Evolutionary conservation across 2,797 vertebrate genomes (phyloP).

Genomic region (Pseudomugil gertrudae): DNA sequence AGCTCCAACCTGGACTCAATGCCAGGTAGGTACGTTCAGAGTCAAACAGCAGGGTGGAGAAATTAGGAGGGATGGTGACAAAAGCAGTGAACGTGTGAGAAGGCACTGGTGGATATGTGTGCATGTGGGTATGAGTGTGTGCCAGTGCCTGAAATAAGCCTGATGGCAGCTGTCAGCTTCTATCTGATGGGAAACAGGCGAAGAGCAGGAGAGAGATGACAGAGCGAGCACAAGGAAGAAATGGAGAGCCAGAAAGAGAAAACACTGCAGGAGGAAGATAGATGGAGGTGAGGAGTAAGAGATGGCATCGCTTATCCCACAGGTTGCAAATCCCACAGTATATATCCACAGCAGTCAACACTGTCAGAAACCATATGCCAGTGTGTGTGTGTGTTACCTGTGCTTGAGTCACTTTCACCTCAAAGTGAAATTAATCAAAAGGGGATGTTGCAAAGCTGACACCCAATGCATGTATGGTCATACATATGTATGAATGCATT

Average conservation of each 20-base stretch:
- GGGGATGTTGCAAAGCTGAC: constrained; percentile 33
- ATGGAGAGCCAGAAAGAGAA: constrained; percentile 28
- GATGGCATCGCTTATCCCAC: constrained; percentile 53
- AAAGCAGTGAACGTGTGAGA: constrained; percentile 47
- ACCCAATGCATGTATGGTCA: constrained; percentile 29
- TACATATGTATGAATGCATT: constrained; percentile 62
- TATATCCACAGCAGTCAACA: constrained; percentile 37
- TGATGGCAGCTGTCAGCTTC: constrained; percentile 73
- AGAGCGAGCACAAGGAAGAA: constrained; percentile 56
- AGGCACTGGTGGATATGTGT: constrained; percentile 13
- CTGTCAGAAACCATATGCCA: constrained; percentile 40
- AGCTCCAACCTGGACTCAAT: constrained; percentile 47
- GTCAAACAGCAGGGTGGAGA: constrained; percentile 44
- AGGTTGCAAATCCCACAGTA: constrained; percentile 36
- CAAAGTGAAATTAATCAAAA: constrained; percentile 58
- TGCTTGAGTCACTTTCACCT: constrained; percentile 39
- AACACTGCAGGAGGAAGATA: constrained; percentile 32
- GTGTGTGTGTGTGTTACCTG: constrained; percentile 7
- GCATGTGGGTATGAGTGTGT: constrained; percentile 22
- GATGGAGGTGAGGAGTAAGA: constrained; percentile 19
- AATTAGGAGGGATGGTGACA: constrained; percentile 50
- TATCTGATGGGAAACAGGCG: constrained; percentile 59
- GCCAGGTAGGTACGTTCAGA: constrained; percentile 37
- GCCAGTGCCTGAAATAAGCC: constrained; percentile 72
- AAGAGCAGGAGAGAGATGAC: constrained; percentile 45